Evolutionary conservation across 2,797 vertebrate genomes (phyloP), one percentile per base, ranked within the genome.

Genomic region (Tangara arthus): DNA sequence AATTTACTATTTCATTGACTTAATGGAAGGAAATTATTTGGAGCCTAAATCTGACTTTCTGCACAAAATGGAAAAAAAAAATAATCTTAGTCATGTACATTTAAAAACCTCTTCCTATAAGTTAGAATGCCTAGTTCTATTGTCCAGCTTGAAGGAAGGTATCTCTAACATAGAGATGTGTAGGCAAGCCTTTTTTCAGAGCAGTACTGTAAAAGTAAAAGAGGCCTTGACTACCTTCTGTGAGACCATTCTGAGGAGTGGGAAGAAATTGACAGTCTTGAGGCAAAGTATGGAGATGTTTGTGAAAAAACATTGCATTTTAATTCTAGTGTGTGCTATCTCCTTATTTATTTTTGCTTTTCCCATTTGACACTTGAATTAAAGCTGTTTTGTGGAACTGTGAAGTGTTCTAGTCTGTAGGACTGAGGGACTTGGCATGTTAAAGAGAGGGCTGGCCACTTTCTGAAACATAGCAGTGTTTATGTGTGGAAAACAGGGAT

Each of bases 1-100:
- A 47, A n/a, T 0, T 64, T 52, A 42, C 0, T 0, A 15, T 85
- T 91, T 84, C 10, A 39, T 22, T 80, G 35, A 27, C 27, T 64
- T 64, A 39, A 23, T 35, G 39, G 34, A 47, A 60, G 20, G 15
- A 88, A n/a, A 34, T 27, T 39, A 37, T 37, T 65, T 81, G 28
- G 34, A 87, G 9, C 19, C 6, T 86, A 47, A 73, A 61, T 68
- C 15, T 28, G 49, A 37, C 11, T 78, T 71, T 17, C 27, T 82
- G 27, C 21, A 53, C 22, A 66, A 82, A 90, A 60, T 24, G 16
- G 26, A 26, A 32, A 70, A 77, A 57, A 41, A 30, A 10, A 7
- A 16, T n/a, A 42, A 23, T 15, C 21, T 26, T 80, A 32, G 28
- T 70, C 1, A 17, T 1, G 1, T 50, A 5, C n/a, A 26, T 72